Conservation (phyloP, 2,113 vertebrate genomes). For the Panthera leo region DNA sequence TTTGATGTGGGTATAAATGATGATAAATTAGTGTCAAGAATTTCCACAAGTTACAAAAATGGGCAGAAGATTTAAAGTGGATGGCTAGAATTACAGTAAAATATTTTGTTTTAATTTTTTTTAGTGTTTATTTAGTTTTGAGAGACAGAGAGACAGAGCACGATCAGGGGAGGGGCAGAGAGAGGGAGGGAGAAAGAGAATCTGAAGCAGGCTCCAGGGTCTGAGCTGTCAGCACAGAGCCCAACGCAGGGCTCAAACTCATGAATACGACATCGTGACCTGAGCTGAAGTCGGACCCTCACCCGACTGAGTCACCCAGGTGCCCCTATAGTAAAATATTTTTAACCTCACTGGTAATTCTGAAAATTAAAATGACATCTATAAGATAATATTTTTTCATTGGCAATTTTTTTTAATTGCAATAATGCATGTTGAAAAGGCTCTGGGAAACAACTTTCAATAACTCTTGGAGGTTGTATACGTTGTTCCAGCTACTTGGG, state of each 20-base stretch:
- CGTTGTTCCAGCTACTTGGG: neutral
- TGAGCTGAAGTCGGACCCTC: too few species aligned
- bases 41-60: neutral
- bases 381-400: neutral
- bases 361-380: slow-evolving; percentile 10
- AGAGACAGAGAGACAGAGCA: too few species aligned
- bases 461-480: neutral
- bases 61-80: neutral
- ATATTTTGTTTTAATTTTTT: neutral
- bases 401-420: neutral
- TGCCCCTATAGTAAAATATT: neutral
- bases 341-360: neutral
- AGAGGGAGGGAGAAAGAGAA: too few species aligned
- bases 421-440: neutral
- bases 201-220: too few species aligned
- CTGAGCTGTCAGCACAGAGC: too few species aligned
- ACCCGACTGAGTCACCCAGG: too few species aligned
- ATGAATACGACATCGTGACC: too few species aligned
- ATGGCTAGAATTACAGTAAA: neutral
- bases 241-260: too few species aligned
- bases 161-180: too few species aligned
- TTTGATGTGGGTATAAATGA: neutral
- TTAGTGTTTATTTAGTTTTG: too few species aligned
- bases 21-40: neutral
- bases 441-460: neutral